Percentiles rank a stretch among this genome's conserved stretches.
These are phyloP conservation scores for Vidua macroura DNA, from an alignment of 2,113 vertebrate genomes.

Conservation along the genomic window DNA sequence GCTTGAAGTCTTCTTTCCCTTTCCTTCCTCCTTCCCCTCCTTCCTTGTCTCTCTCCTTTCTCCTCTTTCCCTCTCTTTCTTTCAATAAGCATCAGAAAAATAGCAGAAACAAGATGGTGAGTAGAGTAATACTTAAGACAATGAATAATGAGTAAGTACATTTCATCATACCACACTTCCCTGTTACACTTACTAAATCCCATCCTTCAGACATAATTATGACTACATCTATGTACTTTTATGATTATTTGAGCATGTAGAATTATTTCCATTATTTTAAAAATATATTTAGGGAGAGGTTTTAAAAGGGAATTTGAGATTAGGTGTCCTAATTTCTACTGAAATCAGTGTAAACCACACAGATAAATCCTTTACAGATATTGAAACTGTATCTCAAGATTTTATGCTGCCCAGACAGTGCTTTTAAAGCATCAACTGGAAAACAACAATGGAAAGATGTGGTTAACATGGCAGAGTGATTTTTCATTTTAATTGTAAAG, in stretches of 20 bases:
- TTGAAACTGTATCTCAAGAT: background rate
- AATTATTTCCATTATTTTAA: background rate
- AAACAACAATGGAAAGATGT: background rate
- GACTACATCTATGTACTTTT: background rate
- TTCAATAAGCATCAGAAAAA: background rate
- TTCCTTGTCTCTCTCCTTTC: background rate
- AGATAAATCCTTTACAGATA: background rate
- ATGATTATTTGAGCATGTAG: background rate
- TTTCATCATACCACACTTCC: background rate
- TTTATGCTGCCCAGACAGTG: background rate
- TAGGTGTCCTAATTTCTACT: background rate
- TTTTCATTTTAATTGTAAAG: background rate
- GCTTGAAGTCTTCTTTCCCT: background rate
- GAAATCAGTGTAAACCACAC: background rate
- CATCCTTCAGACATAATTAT: background rate
- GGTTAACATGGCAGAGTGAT: background rate
- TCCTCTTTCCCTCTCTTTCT: background rate
- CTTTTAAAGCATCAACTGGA: background rate
- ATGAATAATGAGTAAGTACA: background rate
- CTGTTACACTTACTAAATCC: background rate
- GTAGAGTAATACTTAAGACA: background rate
- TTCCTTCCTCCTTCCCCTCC: background rate
- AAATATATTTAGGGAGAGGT: background rate
- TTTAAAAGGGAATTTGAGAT: slow-evolving; percentile 12
- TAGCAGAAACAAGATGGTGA: background rate